Conservation (phyloP, 2,888 invertebrate species). For the Asteroscopus sphinx region DNA sequence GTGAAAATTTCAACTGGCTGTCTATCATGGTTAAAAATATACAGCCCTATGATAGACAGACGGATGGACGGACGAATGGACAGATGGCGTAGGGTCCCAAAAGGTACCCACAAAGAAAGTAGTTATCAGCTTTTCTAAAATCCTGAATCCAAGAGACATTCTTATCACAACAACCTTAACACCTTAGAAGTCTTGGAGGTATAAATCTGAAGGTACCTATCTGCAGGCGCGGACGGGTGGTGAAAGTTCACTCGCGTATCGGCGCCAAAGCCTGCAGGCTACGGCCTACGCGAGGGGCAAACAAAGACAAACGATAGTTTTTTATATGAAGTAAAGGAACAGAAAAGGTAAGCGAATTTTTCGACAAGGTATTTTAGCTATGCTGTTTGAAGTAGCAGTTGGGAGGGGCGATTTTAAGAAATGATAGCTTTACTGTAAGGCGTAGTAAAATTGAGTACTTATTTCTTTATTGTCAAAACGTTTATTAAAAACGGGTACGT, state of each 20-base stretch:
- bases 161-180: constrained; percentile 57
- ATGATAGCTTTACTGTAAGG: too few species aligned
- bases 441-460: too few species aligned
- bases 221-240: constrained; percentile 76
- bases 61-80: too few species aligned
- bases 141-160: constrained; percentile 29
- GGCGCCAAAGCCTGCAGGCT: constrained; percentile 71
- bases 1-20: too few species aligned
- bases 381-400: too few species aligned
- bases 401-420: too few species aligned
- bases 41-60: too few species aligned
- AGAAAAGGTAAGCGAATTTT: not conserved
- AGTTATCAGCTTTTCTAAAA: not conserved
- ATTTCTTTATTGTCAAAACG: too few species aligned
- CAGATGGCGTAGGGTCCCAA: too few species aligned
- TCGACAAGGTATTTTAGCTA: too few species aligned
- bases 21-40: too few species aligned
- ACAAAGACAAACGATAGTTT: constrained; percentile 52
- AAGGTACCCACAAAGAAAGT: not conserved
- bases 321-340: constrained; percentile 28
- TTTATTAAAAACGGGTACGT: too few species aligned
- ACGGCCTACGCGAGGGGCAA: constrained; percentile 69
- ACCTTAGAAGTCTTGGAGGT: constrained; percentile 60
- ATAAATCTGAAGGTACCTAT: constrained; percentile 77
- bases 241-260: constrained; percentile 79